A percentile compares a stretch with the other conserved stretches of the same genome.
Evolutionary conservation across 64 coral and sea anemone genomes (phyloP).

Genomic region (Trachythela sp.): DNA sequence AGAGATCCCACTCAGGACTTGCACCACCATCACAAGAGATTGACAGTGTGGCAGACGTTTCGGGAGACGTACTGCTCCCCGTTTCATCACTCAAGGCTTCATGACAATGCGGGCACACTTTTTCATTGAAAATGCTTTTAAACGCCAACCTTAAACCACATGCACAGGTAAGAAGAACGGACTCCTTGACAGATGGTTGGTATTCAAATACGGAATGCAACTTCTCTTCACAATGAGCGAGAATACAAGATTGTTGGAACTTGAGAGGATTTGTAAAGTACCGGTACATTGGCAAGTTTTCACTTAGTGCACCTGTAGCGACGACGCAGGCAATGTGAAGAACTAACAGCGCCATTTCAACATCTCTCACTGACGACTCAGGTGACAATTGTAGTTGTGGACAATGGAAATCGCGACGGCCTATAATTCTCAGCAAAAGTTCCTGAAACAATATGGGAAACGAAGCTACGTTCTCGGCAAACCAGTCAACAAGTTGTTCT

Average conservation of each 20-base stretch:
- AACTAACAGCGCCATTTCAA: not conserved
- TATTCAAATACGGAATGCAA: not conserved
- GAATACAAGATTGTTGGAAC: not conserved
- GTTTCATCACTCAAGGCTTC: not conserved
- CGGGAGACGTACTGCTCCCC: not conserved
- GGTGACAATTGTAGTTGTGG: not conserved
- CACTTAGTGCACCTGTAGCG: not conserved
- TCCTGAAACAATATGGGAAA: not conserved
- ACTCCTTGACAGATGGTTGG: not conserved
- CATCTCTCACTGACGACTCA: not conserved
- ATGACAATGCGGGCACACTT: not conserved
- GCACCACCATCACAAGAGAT: not conserved
- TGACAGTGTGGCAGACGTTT: not conserved
- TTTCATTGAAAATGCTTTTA: not conserved
- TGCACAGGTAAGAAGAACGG: not conserved
- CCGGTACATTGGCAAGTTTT: not conserved
- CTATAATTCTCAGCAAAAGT: not conserved
- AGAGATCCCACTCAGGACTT: not conserved
- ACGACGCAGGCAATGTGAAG: not conserved
- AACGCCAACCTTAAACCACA: slow-evolving; percentile 4
- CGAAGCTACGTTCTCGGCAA: not conserved
- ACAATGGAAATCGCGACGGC: not conserved
- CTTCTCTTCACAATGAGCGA: not conserved
- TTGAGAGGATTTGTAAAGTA: not conserved
- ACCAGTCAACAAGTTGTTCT: not conserved